These are phyloP conservation scores for Aldabrachelys gigantea DNA, from an alignment of 2,113 vertebrate genomes.

Conservation along the genomic window DNA sequence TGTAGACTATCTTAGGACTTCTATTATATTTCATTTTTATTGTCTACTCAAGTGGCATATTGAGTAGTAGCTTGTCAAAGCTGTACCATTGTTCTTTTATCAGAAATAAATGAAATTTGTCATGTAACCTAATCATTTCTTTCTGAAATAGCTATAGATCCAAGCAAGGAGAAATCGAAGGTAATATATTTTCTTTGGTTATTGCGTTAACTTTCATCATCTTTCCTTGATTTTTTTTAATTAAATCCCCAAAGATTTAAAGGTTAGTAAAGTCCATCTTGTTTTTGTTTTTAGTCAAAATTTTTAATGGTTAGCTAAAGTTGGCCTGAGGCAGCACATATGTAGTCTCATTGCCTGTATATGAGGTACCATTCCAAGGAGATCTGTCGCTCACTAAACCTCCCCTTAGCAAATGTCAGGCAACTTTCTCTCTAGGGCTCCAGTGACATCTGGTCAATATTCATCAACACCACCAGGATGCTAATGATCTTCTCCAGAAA, in stretches of 20 bases:
- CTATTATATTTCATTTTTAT: slow-evolving; percentile 70
- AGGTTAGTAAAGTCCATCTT: slow-evolving; percentile 27
- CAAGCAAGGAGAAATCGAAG: slow-evolving; percentile 47
- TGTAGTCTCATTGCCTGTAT: not conserved
- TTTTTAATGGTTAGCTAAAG: not conserved
- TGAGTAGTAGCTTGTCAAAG: slow-evolving; percentile 69
- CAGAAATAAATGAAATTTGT: slow-evolving; percentile 72
- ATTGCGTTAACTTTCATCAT: slow-evolving; percentile 57
- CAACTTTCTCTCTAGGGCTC: not conserved
- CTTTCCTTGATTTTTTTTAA: slow-evolving; percentile 9
- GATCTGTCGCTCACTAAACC: slow-evolving; percentile 5
- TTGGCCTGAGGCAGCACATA: not conserved
- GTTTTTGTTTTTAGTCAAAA: not conserved
- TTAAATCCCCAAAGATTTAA: not conserved
- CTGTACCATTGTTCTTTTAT: slow-evolving; percentile 64
- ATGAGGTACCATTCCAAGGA: not conserved
- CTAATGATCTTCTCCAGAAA: not conserved
- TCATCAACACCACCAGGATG: not conserved
- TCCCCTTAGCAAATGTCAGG: not conserved
- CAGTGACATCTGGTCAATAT: not conserved
- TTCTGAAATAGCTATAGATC: slow-evolving; percentile 70
- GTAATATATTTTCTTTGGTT: slow-evolving; percentile 52
- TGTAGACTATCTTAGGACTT: slow-evolving; percentile 41
- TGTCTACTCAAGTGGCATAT: slow-evolving; percentile 59
- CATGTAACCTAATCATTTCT: slow-evolving; percentile 39